Evolutionary conservation across 2,797 vertebrate species (phyloP).

Genomic region (Anableps anableps): DNA sequence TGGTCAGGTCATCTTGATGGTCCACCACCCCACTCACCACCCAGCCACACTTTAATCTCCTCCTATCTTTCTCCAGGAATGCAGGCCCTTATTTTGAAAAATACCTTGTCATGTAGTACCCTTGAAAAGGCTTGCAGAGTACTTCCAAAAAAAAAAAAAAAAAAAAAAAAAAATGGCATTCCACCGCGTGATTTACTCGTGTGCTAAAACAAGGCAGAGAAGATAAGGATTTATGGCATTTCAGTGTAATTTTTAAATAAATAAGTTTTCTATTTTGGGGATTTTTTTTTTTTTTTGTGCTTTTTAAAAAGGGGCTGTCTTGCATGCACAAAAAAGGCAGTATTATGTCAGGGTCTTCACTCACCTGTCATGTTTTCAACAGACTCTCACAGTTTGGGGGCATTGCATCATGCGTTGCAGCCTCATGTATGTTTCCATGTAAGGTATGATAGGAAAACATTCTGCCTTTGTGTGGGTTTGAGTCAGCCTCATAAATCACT

Average conservation of each 20-base stretch:
- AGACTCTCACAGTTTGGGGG: constrained; percentile 44
- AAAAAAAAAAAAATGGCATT: constrained; percentile 56
- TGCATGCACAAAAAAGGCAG: constrained; percentile 49
- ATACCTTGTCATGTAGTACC: constrained; percentile 82
- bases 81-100: constrained; percentile 78
- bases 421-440: constrained; percentile 76
- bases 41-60: constrained; percentile 70
- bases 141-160: constrained; percentile 25
- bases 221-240: constrained; percentile 66
- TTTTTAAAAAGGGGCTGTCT: constrained; percentile 26
- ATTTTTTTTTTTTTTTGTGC: constrained; percentile 31
- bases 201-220: constrained; percentile 65
- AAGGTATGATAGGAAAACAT: constrained; percentile 74
- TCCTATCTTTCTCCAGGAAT: constrained; percentile 81
- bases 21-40: constrained; percentile 50
- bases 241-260: constrained; percentile 68
- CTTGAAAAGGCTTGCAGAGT: constrained; percentile 73
- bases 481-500: constrained; percentile 75
- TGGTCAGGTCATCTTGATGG: constrained; percentile 66
- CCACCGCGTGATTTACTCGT: constrained; percentile 68
- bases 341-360: constrained; percentile 43
- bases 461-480: constrained; percentile 57
- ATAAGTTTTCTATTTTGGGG: constrained; percentile 41
- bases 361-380: constrained; percentile 66
- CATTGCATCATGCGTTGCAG: constrained; percentile 69